phyloP scores from a whole-genome alignment of 1,140 invertebrate species.

The Diabrotica undecimpunctata region DNA sequence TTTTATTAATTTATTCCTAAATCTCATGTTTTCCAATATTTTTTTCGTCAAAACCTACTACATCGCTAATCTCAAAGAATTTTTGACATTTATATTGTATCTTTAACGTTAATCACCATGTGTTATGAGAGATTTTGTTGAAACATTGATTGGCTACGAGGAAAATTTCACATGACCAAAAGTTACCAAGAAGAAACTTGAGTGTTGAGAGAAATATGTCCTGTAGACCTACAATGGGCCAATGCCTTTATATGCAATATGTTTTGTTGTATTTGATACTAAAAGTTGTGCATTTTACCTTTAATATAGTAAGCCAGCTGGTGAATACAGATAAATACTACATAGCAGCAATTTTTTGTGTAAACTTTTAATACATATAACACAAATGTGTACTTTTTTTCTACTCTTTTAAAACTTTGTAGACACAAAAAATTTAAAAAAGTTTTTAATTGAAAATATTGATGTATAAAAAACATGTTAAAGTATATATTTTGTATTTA shows the following conservation, averaged over 20 bases:
- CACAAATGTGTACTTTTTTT: too few species aligned
- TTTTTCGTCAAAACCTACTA: slow-evolving; percentile 15
- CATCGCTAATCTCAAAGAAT: slow-evolving; percentile 6
- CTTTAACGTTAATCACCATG: background rate
- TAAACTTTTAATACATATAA: too few species aligned
- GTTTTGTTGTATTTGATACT: background rate
- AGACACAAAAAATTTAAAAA: too few species aligned
- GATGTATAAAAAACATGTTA: too few species aligned
- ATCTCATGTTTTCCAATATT: slow-evolving; percentile 17
- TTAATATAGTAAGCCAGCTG: too few species aligned
- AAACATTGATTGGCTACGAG: background rate
- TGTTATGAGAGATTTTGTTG: background rate
- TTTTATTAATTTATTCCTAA: slow-evolving; percentile 16
- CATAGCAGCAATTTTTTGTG: too few species aligned
- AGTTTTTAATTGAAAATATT: too few species aligned
- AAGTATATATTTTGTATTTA: too few species aligned
- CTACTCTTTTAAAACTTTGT: too few species aligned
- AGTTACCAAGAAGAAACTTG: background rate
- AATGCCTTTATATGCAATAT: background rate
- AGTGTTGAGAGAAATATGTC: background rate
- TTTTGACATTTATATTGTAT: slow-evolving; percentile 20
- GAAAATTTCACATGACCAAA: slow-evolving; percentile 1
- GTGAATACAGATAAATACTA: too few species aligned
- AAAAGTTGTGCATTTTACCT: too few species aligned
- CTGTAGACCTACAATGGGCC: background rate